Conservation (phyloP, 2,113 vertebrate species). For the Pontoporia blainvillei region DNA sequence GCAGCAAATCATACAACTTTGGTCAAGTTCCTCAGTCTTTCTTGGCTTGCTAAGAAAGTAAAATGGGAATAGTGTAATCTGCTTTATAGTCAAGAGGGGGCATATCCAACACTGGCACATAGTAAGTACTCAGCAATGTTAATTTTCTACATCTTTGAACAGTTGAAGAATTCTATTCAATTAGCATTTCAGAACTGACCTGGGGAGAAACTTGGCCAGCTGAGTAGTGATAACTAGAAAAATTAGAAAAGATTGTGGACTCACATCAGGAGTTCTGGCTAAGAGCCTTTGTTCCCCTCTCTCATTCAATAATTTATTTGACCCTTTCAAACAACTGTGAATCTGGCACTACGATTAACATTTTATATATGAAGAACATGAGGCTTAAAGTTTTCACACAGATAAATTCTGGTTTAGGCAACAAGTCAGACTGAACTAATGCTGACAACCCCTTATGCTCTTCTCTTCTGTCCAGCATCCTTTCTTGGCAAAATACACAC, state of each 20-base stretch:
- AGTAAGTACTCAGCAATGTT: not conserved
- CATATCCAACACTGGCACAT: not conserved
- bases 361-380: not conserved
- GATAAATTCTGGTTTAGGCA: not conserved
- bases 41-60: not conserved
- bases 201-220: not conserved
- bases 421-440: not conserved
- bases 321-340: not conserved
- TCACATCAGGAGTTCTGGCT: not conserved
- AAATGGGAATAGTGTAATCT: not conserved
- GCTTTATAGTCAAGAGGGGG: not conserved
- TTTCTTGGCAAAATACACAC: not conserved
- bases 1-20: not conserved
- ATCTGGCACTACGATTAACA: not conserved
- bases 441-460: not conserved
- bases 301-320: not conserved
- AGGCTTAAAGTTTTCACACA: not conserved
- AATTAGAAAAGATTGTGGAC: not conserved
- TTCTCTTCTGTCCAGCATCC: not conserved
- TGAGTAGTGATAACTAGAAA: not conserved
- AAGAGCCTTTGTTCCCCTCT: not conserved
- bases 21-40: not conserved
- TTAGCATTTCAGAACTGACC: not conserved
- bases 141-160: not conserved
- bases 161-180: not conserved